Percentiles rank a stretch among this genome's conserved stretches.
Conservation (phyloP, 2,113 vertebrate genomes). For the Semnopithecus entellus region DNA sequence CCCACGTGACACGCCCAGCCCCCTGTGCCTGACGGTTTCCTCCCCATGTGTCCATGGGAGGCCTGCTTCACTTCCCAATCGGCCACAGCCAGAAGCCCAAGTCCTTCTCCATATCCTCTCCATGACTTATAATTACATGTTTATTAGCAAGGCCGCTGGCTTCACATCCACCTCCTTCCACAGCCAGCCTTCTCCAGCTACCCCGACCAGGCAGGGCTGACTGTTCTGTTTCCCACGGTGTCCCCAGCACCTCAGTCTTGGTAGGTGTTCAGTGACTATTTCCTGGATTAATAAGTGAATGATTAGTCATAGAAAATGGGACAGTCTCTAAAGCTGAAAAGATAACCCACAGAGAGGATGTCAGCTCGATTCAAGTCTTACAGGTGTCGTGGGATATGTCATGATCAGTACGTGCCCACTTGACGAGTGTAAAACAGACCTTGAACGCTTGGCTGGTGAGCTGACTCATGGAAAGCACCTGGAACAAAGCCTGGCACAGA, state of each 20-base stretch:
- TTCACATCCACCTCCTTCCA: fast-evolving
- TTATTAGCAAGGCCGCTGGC: fast-evolving
- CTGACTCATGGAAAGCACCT: not conserved
- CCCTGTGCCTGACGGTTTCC: not conserved
- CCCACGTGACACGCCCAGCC: fast-evolving
- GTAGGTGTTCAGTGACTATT: not conserved
- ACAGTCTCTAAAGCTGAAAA: not conserved
- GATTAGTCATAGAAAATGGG: not conserved
- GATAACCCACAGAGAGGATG: not conserved
- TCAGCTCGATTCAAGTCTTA: fast-evolving
- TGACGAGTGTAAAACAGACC: fast-evolving
- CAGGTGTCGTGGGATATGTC: fast-evolving
- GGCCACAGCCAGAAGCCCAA: not conserved
- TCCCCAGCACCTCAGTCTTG: not conserved
- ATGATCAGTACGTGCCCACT: fast-evolving
- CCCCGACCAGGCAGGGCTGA: fast-evolving
- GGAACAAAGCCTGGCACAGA: not conserved
- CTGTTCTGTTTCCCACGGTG: fast-evolving
- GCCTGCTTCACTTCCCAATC: fast-evolving
- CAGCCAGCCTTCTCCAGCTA: not conserved
- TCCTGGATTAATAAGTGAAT: no score
- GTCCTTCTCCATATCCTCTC: no score
- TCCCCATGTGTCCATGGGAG: fast-evolving
- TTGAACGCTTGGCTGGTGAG: not conserved
- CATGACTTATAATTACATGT: fast-evolving